Conservation (phyloP, 1,140 invertebrate species). For the Calephelis virginiensis region DNA sequence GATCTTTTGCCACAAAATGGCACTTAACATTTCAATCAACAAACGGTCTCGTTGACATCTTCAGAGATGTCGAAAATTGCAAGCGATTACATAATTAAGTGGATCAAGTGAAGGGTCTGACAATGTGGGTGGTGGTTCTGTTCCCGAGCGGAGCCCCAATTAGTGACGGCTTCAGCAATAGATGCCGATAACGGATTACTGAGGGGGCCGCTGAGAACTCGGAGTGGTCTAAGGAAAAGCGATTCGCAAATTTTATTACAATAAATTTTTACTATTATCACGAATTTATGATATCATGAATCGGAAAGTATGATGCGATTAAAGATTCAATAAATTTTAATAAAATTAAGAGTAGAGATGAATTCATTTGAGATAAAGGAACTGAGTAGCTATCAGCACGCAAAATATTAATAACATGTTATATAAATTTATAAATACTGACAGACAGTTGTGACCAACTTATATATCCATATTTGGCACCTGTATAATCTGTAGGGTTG, state of each 20-base stretch:
- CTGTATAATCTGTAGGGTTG: too few relatives aligned
- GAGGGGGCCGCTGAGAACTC: constrained; percentile 3
- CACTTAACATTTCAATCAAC: constrained; percentile 21
- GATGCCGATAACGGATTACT: constrained; percentile 21
- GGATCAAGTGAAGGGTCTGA: constrained; percentile 27
- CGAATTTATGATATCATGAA: too few relatives aligned
- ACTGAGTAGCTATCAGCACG: too few relatives aligned
- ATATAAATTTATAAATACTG: too few relatives aligned
- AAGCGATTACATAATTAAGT: constrained; percentile 44
- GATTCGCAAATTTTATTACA: constrained; percentile 22
- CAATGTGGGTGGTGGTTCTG: constrained; percentile 24
- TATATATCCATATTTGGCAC: too few relatives aligned
- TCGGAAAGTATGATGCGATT: too few relatives aligned
- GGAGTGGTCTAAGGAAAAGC: constrained; percentile 30
- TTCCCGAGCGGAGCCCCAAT: constrained; percentile 30
- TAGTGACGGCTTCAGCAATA: constrained; percentile 36
- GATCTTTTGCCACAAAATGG: constrained; percentile 8
- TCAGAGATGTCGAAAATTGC: constrained; percentile 32
- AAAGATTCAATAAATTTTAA: too few relatives aligned
- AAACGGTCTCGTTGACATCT: constrained; percentile 29
- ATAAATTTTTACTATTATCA: too few relatives aligned
- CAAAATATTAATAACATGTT: too few relatives aligned
- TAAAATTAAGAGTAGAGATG: too few relatives aligned
- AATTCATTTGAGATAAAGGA: too few relatives aligned
- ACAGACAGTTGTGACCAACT: too few relatives aligned